Conservation (phyloP, 2,888 invertebrate species). For the Zaprionus obscuricornis region DNA sequence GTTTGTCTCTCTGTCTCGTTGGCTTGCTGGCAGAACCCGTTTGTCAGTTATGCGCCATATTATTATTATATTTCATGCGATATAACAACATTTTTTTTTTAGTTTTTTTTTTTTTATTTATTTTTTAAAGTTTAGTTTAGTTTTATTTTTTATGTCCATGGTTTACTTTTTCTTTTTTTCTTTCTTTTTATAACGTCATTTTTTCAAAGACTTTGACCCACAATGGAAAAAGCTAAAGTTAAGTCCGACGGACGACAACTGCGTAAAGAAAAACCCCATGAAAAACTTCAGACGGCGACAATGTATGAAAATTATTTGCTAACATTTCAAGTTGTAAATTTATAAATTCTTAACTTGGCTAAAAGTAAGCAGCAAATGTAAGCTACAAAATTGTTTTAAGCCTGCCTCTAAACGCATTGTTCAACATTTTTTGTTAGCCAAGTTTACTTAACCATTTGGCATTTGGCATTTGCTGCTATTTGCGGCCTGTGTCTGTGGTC, state of each 20-base stretch:
- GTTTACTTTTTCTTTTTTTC: slow-evolving; percentile 75
- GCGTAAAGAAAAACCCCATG: background rate
- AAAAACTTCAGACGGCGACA: no score
- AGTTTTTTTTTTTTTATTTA: slow-evolving; percentile 8
- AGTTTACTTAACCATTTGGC: no score
- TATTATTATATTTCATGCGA: slow-evolving; percentile 42
- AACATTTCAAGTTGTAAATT: no score
- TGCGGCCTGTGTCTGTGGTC: no score
- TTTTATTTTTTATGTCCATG: slow-evolving; percentile 48
- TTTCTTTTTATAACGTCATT: slow-evolving; percentile 73
- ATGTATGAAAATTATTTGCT: no score
- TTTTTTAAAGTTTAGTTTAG: no score
- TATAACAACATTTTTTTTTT: slow-evolving; percentile 44
- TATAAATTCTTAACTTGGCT: no score
- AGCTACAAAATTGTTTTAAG: no score
- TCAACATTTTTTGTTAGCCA: no score
- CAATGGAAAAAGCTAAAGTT: slow-evolving; percentile 29
- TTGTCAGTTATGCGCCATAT: slow-evolving; percentile 58
- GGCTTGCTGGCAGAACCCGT: slow-evolving; percentile 58
- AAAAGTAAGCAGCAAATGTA: no score
- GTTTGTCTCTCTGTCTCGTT: slow-evolving; percentile 13
- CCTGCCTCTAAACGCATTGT: no score
- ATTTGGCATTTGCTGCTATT: no score
- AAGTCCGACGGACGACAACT: background rate
- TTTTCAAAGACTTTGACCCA: slow-evolving; percentile 75